A percentile compares a stretch with the other conserved stretches of the same genome.
These are phyloP conservation scores for Meriones unguiculatus DNA, from an alignment of 2,113 vertebrate species.

Conservation along the genomic window DNA sequence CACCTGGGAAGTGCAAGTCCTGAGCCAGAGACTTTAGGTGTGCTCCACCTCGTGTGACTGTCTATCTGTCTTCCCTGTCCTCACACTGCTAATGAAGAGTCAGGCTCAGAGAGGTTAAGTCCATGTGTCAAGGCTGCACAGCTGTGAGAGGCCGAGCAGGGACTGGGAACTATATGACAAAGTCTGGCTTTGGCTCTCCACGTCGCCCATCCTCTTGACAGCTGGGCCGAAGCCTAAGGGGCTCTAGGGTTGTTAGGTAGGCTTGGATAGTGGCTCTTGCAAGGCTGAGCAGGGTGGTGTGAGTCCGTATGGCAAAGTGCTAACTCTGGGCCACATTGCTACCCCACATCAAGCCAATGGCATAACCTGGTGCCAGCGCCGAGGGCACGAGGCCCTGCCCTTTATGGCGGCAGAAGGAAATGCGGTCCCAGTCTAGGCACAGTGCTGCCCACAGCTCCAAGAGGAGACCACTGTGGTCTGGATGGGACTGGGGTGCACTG, in stretches of 20 bases:
- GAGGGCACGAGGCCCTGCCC: neutral
- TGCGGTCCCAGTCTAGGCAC: neutral
- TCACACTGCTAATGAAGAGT: neutral
- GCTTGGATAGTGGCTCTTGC: neutral
- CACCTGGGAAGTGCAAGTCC: neutral
- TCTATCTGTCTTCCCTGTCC: neutral
- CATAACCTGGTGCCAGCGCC: neutral
- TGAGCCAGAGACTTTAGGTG: neutral
- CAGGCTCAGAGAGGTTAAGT: conserved; percentile 32
- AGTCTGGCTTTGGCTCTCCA: neutral
- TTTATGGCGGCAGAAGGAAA: neutral
- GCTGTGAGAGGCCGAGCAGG: neutral
- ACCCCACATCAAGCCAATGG: neutral
- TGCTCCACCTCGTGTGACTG: neutral
- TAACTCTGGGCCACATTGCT: neutral
- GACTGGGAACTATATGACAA: neutral
- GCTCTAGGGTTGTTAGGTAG: neutral
- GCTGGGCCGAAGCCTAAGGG: neutral
- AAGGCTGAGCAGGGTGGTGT: too few species aligned
- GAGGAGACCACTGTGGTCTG: neutral
- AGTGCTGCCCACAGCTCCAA: neutral
- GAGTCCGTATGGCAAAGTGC: neutral
- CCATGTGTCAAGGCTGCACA: neutral
- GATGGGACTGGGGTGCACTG: neutral
- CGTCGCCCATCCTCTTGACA: neutral